Conservation (phyloP, 2,113 vertebrate genomes). For the Hydrolagus affinis region DNA sequence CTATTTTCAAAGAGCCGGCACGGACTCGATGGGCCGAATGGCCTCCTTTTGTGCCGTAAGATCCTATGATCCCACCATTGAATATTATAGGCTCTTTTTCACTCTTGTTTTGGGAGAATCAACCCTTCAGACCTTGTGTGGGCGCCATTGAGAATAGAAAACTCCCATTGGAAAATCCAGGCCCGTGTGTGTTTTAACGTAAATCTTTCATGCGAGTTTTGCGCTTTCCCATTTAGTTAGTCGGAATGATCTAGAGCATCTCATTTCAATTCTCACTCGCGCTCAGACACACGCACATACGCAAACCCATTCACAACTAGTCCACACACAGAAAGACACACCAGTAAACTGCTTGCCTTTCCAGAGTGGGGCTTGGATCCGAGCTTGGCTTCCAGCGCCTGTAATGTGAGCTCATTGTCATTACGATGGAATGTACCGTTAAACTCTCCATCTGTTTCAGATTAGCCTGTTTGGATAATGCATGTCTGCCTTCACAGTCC, state of each 20-base stretch:
- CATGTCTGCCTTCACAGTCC: not conserved
- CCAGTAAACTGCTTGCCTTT: not conserved
- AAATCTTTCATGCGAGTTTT: not conserved
- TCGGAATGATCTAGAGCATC: not conserved
- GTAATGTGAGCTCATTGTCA: slow-evolving; percentile 29
- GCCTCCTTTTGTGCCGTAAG: too few relatives aligned
- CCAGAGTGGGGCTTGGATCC: not conserved
- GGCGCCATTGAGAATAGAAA: not conserved
- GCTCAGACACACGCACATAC: too few relatives aligned
- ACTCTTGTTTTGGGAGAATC: too few relatives aligned
- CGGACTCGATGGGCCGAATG: too few relatives aligned
- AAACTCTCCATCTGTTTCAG: slow-evolving; percentile 16
- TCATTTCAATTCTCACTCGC: not conserved
- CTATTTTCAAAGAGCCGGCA: too few relatives aligned
- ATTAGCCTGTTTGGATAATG: slow-evolving; percentile 4
- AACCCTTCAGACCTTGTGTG: too few relatives aligned
- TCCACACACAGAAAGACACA: not conserved
- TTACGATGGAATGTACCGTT: slow-evolving; percentile 19
- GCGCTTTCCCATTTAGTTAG: not conserved
- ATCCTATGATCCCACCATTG: too few relatives aligned
- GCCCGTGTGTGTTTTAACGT: not conserved
- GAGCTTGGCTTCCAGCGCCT: not conserved
- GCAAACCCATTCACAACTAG: not conserved
- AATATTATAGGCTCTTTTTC: too few relatives aligned
- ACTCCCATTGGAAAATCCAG: not conserved